Evolutionary conservation across 2,797 vertebrate species (phyloP).

Genomic region (Neosalanx taihuensis): DNA sequence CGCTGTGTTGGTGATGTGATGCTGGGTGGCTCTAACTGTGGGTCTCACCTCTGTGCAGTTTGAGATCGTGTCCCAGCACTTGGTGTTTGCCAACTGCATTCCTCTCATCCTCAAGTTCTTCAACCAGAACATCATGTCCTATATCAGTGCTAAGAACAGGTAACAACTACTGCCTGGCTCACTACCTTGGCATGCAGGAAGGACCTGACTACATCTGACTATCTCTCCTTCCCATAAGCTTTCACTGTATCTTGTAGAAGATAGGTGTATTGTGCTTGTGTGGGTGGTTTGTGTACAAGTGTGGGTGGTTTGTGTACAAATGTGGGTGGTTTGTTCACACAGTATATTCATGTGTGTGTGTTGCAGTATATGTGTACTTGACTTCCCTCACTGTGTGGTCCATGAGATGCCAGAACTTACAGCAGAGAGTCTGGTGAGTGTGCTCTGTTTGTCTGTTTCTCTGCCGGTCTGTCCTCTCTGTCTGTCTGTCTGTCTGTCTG

Average conservation of each 20-base stretch:
- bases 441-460: not conserved
- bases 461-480: too few species aligned
- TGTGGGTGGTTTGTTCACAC: not conserved
- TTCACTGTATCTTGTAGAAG: too few species aligned
- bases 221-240: too few species aligned
- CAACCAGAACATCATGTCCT: constrained; percentile 99
- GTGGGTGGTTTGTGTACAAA: too few species aligned
- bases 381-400: constrained; percentile 88
- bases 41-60: constrained; percentile 72
- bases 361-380: constrained; percentile 86
- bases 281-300: too few species aligned
- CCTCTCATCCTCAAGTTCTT: constrained; percentile 99
- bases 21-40: too few species aligned
- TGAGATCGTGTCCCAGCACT: constrained; percentile 92
- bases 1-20: not conserved
- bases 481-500: too few species aligned
- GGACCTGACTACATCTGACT: not conserved
- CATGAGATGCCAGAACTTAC: constrained; percentile 92
- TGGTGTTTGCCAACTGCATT: constrained; percentile 99
- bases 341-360: not conserved
- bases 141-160: constrained; percentile 98
- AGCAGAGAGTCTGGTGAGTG: constrained; percentile 91
- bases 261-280: too few species aligned
- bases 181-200: not conserved
- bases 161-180: constrained; percentile 46